Base-by-base conservation (phyloP, 2,113 vertebrate genomes). In the Pteruthius melanotis region DNA sequence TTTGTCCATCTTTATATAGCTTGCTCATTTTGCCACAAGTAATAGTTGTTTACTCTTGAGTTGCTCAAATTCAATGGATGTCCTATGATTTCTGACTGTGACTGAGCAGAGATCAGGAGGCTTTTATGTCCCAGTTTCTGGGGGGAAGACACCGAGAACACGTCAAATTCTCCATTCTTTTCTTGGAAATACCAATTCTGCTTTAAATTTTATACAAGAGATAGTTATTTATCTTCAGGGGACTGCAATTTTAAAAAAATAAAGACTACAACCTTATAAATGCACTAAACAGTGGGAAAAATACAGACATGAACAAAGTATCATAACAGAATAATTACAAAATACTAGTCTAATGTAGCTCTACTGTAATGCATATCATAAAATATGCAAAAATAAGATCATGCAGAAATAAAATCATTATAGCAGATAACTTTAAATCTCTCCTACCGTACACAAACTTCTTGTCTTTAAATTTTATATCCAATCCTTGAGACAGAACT, bases 181-280 rank as follows among this genome's bases (percentile, higher is more conserved):
- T 97, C 96, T 56, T 75, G 91, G 54, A 65, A 96, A 59, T 97
- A 96, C 57, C 44, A 61, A 40, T 71, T 85, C 75, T 52, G 49
- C 82, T 97, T 98, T 95, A 81, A 93, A 93, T 80, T 96, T 74
- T 57, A 60, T 76, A 82, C 91, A 75, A 89, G 63, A 82, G 85
- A 87, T 69, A 74, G 24, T 95, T 98, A 98, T 76, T 83, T 95
- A 92, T 70, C 65, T 93, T 87, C 64, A 76, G 91, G 40, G 79
- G 70, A 77, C 96, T 98, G 53, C 86, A 94, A 93, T 93, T 94
- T 60, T 86, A 96, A 96, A 97, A 94, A 95, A 50, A n/a, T 18
- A 84, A 89, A 66, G 19, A 94, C 54, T 91, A 93, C 68, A 94
- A 17, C 20, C 16, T 96, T 52, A 50, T 64, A 74, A 91, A 71